Percentiles rank a stretch among this genome's conserved stretches.
These are phyloP conservation scores for Gnatocerus cornutus DNA, from an alignment of 2,888 invertebrate species.

Conservation along the genomic window DNA sequence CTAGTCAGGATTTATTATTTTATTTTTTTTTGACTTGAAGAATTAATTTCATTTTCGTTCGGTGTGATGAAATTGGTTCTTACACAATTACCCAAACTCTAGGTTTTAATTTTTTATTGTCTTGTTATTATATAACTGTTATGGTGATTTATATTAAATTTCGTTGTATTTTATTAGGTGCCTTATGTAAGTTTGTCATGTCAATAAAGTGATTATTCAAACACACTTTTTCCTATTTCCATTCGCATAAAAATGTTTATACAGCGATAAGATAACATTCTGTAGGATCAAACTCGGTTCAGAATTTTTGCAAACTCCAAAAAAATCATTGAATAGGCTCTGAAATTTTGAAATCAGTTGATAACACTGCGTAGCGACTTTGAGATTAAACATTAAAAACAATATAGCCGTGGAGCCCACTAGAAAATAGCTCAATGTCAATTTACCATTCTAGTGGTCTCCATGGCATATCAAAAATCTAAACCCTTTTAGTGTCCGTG, in stretches of 20 bases:
- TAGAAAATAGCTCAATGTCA: too few relatives aligned
- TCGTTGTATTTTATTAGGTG: slow-evolving; percentile 51
- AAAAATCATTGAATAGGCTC: too few relatives aligned
- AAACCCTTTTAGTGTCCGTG: too few relatives aligned
- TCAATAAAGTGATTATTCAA: slow-evolving; percentile 35
- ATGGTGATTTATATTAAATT: slow-evolving; percentile 58
- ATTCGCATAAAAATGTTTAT: background rate
- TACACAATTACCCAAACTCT: slow-evolving; percentile 18
- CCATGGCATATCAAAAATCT: too few relatives aligned
- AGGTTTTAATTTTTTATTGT: slow-evolving; percentile 45
- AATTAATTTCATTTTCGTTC: slow-evolving; percentile 8
- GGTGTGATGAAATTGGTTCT: slow-evolving; percentile 5
- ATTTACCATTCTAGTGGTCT: too few relatives aligned
- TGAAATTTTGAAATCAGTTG: too few relatives aligned
- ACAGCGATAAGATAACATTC: background rate
- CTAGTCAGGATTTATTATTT: slow-evolving; percentile 31
- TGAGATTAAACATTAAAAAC: too few relatives aligned
- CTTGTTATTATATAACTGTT: slow-evolving; percentile 59
- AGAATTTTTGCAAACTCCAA: background rate
- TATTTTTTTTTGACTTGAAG: background rate
- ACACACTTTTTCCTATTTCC: slow-evolving; percentile 7
- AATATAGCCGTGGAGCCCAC: too few relatives aligned
- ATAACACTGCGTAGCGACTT: too few relatives aligned
- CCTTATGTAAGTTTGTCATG: slow-evolving; percentile 45
- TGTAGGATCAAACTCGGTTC: too few relatives aligned